Evolutionary conservation across 2,113 vertebrate genomes (phyloP), one percentile per base, ranked within the genome.

Genomic region (Etia nguti): DNA sequence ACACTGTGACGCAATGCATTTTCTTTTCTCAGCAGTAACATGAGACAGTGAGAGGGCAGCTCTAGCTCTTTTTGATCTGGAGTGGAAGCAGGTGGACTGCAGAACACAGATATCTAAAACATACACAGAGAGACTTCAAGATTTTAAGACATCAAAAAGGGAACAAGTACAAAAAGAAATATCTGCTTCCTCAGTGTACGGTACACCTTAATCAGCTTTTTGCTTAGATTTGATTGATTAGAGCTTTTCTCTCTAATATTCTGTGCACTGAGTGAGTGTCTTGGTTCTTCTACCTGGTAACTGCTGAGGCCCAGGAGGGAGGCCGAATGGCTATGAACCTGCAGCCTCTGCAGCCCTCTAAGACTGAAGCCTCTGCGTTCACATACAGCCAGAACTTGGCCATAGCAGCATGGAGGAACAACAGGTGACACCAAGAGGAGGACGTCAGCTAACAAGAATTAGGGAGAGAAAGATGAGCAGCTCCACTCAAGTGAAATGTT

Each of bases 1-100:
- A 95, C 79, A 81, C 83, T 22, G 83, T 96, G 95, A n/a, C 80
- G 93, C 2, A 22, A n/a, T 4, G 91, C 94, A 1, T 96, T 97
- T 92, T 97, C 96, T 90, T 92, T 96, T 36, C 96, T 95, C 86
- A 97, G 90, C 68, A 97, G 73, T 80, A 97, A 24, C 80, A 96
- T 2, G 4, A 97, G 94, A 80, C 94, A 96, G 79, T 93, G 92
- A 62, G 65, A 2, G 3, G 70, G 70, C 70, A 29, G 43, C 15
- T 89, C 81, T 86, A 79, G 60, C 24, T 80, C 83, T 4, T 86
- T 79, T 87, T 82, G 82, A 79, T 80, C 84, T 77, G 41, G 55
- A 54, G 11, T 82, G 54, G 68, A 55, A 54, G 80, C 29, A 13
- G 86, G 57, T 59, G 86, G 57, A 31, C 80, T 68, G 84, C 92